Percentiles rank a stretch among this genome's conserved stretches.
phyloP scores from a whole-genome alignment of 1,140 invertebrate genomes.

The Drosophila ananassae region DNA sequence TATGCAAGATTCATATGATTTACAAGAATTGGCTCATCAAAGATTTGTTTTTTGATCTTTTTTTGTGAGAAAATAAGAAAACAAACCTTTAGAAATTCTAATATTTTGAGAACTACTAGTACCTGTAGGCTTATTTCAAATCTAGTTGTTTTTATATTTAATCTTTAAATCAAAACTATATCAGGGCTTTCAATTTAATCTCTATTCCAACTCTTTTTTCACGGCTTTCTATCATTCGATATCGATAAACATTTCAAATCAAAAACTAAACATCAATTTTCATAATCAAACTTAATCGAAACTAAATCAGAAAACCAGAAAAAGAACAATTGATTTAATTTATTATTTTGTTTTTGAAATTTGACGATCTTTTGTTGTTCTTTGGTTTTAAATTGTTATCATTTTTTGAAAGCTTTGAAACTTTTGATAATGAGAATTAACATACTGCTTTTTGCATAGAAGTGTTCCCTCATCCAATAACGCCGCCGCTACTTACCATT shows the following conservation, averaged over 20 bases:
- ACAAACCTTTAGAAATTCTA: background rate
- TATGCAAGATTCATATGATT: constrained; percentile 74
- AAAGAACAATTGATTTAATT: constrained; percentile 20
- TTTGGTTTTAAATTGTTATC: background rate
- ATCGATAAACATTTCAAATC: constrained; percentile 33
- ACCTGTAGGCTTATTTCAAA: background rate
- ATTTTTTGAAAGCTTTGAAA: constrained; percentile 23
- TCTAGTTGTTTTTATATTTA: background rate
- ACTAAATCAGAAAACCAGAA: constrained; percentile 23
- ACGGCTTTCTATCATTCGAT: constrained; percentile 27
- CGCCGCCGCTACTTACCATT: constrained; percentile 88
- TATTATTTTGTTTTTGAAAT: constrained; percentile 1
- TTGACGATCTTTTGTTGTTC: background rate
- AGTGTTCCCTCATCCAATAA: constrained; percentile 85
- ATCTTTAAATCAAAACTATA: constrained; percentile 3
- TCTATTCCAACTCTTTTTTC: constrained; percentile 12
- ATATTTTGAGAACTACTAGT: background rate
- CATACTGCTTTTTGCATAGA: constrained; percentile 85
- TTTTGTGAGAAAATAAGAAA: background rate
- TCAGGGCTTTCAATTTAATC: constrained; percentile 7
- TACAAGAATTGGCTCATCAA: background rate
- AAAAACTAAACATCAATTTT: constrained; percentile 30
- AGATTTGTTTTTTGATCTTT: background rate
- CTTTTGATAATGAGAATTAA: constrained; percentile 68
- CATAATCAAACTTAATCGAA: constrained; percentile 16